Evolutionary conservation across 1,140 invertebrate genomes (phyloP).

Genomic region (Mya arenaria): DNA sequence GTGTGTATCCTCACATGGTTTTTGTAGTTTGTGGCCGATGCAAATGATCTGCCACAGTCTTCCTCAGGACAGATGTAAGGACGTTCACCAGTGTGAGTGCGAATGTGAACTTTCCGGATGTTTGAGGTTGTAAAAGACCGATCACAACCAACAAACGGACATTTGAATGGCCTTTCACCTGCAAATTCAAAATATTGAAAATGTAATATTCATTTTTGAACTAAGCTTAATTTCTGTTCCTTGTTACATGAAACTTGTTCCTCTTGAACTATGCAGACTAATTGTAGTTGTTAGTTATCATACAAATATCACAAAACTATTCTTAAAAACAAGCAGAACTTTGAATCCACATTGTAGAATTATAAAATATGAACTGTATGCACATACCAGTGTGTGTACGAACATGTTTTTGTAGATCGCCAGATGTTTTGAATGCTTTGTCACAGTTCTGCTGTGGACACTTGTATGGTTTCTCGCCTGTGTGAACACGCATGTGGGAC

Average conservation of each 20-base stretch:
- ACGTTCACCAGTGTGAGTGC: constrained; percentile 83
- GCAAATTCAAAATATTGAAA: constrained; percentile 45
- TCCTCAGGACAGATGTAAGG: constrained; percentile 80
- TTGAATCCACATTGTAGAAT: no score
- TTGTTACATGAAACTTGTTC: no score
- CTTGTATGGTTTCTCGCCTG: constrained; percentile 87
- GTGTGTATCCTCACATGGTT: constrained; percentile 84
- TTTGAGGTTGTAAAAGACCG: constrained; percentile 89
- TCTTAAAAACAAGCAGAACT: no score
- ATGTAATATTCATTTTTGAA: no score
- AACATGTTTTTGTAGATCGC: constrained; percentile 87
- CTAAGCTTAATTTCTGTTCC: no score
- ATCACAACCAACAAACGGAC: constrained; percentile 85
- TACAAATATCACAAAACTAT: no score
- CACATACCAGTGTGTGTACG: constrained; percentile 86
- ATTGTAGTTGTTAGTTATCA: no score
- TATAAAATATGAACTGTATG: no score
- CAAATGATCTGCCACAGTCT: constrained; percentile 82
- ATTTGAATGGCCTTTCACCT: constrained; percentile 87
- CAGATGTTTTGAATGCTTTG: constrained; percentile 87
- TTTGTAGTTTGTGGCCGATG: constrained; percentile 88
- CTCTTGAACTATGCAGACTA: no score
- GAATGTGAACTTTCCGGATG: constrained; percentile 86
- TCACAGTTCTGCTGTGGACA: constrained; percentile 84
- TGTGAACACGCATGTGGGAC: constrained; percentile 86